phyloP scores from a whole-genome alignment of 2,113 vertebrate genomes.

The Melospiza melodia region DNA sequence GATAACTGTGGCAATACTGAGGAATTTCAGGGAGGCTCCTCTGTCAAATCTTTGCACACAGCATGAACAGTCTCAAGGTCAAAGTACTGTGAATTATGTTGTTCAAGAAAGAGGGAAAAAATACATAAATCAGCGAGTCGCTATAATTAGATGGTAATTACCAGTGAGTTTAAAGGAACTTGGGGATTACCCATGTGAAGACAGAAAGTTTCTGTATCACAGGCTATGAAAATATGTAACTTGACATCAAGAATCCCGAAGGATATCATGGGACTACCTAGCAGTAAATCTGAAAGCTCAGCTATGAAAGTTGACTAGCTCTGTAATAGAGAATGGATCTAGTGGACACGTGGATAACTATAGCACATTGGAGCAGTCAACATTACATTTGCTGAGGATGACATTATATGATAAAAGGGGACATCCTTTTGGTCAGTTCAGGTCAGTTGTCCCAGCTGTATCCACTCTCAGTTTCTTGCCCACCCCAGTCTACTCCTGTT shows the following conservation, averaged over 20 bases:
- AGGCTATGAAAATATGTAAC: background rate
- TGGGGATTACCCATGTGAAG: background rate
- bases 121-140: background rate
- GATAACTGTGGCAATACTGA: background rate
- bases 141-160: background rate
- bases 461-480: background rate
- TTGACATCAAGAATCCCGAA: background rate
- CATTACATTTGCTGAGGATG: background rate
- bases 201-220: background rate
- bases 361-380: background rate
- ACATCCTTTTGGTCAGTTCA: background rate
- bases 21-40: background rate
- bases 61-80: background rate
- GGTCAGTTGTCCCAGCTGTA: background rate
- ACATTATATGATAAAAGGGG: background rate
- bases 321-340: background rate
- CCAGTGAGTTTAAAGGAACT: background rate
- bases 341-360: background rate
- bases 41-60: background rate
- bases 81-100: background rate
- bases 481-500: background rate
- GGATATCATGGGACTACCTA: background rate
- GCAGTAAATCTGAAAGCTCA: background rate
- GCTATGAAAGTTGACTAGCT: background rate
- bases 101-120: background rate